phyloP scores from a whole-genome alignment of 1,140 invertebrate species.

The Conopomorpha cramerella region DNA sequence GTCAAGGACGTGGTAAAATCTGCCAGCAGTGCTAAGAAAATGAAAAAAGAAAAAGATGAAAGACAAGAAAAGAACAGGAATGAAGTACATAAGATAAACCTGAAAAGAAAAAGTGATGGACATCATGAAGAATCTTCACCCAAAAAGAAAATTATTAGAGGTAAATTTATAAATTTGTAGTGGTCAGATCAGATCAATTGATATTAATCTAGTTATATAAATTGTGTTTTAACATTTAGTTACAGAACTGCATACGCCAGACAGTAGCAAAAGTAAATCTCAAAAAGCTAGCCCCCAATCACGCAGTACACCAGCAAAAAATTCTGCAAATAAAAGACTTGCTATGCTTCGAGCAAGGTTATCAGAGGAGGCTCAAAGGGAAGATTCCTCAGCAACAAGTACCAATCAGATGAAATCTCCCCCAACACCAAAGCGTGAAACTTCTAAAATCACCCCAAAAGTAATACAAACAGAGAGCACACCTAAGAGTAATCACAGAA shows the following conservation, averaged over 20 bases:
- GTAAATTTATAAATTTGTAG: slow-evolving; percentile 8
- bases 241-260: neutral
- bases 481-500: slow-evolving; percentile 14
- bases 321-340: neutral
- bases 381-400: slow-evolving; percentile 7
- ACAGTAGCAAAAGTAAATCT: neutral
- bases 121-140: slow-evolving; percentile 10
- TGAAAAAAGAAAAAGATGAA: slow-evolving; percentile 19
- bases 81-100: slow-evolving; percentile 14
- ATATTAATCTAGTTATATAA: too few relatives aligned
- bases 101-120: slow-evolving; percentile 33
- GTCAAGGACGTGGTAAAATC: slow-evolving; percentile 18
- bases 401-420: slow-evolving; percentile 7
- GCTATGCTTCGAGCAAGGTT: slow-evolving; percentile 5
- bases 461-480: neutral
- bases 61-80: slow-evolving; percentile 20
- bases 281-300: neutral
- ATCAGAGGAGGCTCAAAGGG: slow-evolving; percentile 16
- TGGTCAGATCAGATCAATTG: too few relatives aligned
- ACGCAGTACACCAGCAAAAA: neutral
- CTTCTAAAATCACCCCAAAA: slow-evolving; percentile 9
- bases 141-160: slow-evolving; percentile 21
- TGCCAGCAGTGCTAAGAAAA: slow-evolving; percentile 12
- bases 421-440: slow-evolving; percentile 12
- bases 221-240: too few relatives aligned